Evolutionary conservation across 2,113 vertebrate species (phyloP).

Genomic region (Strigops habroptila): DNA sequence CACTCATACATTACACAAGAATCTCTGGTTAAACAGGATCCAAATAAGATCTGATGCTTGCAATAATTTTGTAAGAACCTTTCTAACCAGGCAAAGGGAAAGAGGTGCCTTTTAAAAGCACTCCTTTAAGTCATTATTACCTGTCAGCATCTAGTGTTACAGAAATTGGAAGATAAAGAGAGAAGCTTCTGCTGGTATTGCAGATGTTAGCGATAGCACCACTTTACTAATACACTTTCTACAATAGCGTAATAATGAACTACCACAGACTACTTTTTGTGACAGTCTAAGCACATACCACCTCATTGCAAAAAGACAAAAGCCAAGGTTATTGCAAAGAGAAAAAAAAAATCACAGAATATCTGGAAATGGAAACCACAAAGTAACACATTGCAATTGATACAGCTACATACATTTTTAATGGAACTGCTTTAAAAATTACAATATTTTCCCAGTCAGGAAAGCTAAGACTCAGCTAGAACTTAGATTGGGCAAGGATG

Average conservation of each 20-base stretch:
- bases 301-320: neutral
- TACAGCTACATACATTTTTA: neutral
- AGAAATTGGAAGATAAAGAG: neutral
- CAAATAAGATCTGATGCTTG: neutral
- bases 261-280: neutral
- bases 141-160: neutral
- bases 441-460: neutral
- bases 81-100: neutral
- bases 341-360: too few species aligned
- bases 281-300: neutral
- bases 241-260: neutral
- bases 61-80: neutral
- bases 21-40: neutral
- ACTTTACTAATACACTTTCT: neutral
- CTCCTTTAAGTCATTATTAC: constrained; percentile 28
- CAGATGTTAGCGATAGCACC: neutral
- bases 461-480: neutral
- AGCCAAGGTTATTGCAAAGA: neutral
- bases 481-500: neutral
- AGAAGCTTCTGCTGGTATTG: neutral
- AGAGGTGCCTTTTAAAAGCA: neutral
- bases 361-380: neutral
- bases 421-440: neutral
- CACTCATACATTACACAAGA: neutral
- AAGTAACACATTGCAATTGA: neutral